These are phyloP conservation scores for Urocyon cinereoargenteus DNA, from an alignment of 2,797 vertebrate genomes.

Conservation along the genomic window DNA sequence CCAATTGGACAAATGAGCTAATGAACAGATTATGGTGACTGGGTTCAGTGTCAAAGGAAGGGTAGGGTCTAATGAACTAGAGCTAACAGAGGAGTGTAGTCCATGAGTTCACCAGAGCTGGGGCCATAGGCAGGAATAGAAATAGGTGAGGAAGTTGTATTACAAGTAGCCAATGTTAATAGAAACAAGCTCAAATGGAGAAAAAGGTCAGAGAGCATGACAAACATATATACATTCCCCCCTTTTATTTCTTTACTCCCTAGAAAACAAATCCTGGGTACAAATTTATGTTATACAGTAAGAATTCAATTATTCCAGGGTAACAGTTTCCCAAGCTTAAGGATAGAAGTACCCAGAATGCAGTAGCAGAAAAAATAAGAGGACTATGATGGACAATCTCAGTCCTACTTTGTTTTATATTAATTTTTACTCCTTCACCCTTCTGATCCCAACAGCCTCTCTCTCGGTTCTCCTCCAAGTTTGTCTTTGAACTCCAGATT, in stretches of 20 bases:
- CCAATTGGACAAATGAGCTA: neutral
- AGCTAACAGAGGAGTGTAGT: neutral
- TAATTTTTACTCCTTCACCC: neutral
- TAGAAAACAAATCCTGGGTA: neutral
- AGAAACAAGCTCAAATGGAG: neutral
- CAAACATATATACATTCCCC: neutral
- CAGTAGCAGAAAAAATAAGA: neutral
- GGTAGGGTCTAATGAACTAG: neutral
- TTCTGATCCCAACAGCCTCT: neutral
- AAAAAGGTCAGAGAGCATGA: neutral
- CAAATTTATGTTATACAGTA: neutral
- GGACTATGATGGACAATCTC: neutral
- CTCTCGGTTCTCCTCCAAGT: neutral
- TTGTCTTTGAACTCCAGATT: neutral
- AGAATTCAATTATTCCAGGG: neutral
- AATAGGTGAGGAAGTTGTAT: neutral
- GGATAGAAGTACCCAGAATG: neutral
- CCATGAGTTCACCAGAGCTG: neutral
- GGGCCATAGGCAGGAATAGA: neutral
- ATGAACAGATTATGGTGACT: neutral
- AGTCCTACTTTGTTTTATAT: neutral
- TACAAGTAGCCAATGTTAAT: neutral
- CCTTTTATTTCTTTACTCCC: neutral
- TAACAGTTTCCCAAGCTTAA: neutral
- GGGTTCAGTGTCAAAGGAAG: neutral